Percentiles rank a stretch among this genome's conserved stretches.
Conservation (phyloP, 1,140 invertebrate genomes). For the Tetramorium alpestre region DNA sequence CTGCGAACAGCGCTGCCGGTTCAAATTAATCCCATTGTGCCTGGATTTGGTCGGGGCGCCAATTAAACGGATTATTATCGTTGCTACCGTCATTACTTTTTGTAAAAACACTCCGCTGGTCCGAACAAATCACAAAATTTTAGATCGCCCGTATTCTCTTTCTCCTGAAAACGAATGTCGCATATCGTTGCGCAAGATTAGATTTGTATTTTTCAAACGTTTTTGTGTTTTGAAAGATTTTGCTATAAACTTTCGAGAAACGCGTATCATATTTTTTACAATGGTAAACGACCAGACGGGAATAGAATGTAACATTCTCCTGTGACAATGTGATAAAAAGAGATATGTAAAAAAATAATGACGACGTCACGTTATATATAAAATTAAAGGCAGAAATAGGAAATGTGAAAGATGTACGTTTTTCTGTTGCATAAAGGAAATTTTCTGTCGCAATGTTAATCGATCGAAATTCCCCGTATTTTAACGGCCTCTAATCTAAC, state of each 20-base stretch:
- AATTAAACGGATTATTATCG: constrained; percentile 78
- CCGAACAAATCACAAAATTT: constrained; percentile 65
- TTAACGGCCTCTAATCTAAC: constrained; percentile 35
- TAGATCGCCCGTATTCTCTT: constrained; percentile 20
- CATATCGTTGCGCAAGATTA: constrained; percentile 29
- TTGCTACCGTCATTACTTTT: constrained; percentile 76
- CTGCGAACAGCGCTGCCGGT: constrained; percentile 73
- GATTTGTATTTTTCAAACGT: constrained; percentile 20
- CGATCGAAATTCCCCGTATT: constrained; percentile 20
- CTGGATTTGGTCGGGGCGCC: constrained; percentile 75
- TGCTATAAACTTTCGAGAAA: not conserved
- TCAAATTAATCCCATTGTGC: constrained; percentile 78
- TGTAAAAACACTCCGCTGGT: constrained; percentile 66
- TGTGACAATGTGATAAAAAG: constrained; percentile 3
- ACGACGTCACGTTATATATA: not conserved
- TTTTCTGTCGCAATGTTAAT: not conserved
- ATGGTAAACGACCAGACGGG: not conserved
- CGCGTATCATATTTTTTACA: not conserved
- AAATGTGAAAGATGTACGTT: not conserved
- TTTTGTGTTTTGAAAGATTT: not conserved
- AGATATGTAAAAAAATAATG: not conserved
- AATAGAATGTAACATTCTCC: not conserved
- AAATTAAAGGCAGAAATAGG: not conserved
- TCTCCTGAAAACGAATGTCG: not conserved
- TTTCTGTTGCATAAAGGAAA: not conserved